phyloP scores from a whole-genome alignment of 1,140 invertebrate species.

The Hylaeus anthracinus region DNA sequence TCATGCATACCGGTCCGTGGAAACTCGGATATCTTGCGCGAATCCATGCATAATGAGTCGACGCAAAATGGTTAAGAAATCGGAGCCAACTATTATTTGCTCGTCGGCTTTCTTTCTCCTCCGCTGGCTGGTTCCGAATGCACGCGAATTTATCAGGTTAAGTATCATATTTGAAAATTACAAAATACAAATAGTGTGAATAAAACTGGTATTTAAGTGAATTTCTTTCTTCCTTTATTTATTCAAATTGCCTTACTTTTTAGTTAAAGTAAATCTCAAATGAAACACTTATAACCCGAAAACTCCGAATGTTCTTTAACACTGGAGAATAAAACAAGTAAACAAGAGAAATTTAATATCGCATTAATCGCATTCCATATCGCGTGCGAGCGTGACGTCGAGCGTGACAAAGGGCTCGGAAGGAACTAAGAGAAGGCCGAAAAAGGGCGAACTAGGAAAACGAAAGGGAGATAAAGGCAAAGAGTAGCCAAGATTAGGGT shows the following conservation, averaged over 20 bases:
- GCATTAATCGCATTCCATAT: too few species aligned
- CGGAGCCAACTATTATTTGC: conserved; percentile 29
- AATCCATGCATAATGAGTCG: conserved; percentile 53
- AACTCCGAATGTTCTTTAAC: too few species aligned
- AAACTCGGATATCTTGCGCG: conserved; percentile 50
- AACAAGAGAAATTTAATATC: too few species aligned
- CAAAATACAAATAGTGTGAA: too few species aligned
- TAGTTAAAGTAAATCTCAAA: too few species aligned
- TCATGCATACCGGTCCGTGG: conserved; percentile 56
- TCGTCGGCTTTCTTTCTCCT: conserved; percentile 30
- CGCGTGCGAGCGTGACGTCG: conserved; percentile 2
- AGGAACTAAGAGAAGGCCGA: not conserved
- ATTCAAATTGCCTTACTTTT: too few species aligned
- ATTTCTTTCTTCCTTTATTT: too few species aligned
- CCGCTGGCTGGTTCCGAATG: conserved; percentile 4
- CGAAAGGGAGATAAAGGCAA: conserved; percentile 7
- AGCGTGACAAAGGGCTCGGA: not conserved
- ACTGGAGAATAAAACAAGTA: too few species aligned
- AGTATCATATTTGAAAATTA: too few species aligned
- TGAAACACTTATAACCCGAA: too few species aligned
- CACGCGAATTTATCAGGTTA: too few species aligned
- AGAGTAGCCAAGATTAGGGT: not conserved
- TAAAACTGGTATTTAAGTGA: too few species aligned
- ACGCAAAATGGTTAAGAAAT: conserved; percentile 52
- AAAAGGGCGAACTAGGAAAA: not conserved